Base-by-base conservation (phyloP, 2,113 vertebrate genomes). In the Oceanites oceanicus region DNA sequence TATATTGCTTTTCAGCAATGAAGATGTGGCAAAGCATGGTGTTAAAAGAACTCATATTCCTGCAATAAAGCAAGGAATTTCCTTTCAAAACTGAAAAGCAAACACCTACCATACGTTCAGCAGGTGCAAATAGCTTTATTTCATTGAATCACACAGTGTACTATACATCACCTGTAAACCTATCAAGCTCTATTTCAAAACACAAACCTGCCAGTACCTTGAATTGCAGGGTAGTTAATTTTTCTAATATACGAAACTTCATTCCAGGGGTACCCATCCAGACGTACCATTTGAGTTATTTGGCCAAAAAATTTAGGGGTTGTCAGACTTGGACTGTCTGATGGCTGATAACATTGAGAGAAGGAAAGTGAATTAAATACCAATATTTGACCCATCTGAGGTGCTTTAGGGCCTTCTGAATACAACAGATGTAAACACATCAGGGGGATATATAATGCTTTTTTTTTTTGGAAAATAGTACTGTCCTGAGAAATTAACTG, bases 21-120 rank as follows among this genome's bases (percentile, higher is more conserved):
- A n/a, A 92, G 22, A 23, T 0, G 0, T 29, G 6, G 7, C 71
- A 90, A 76, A 58, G 4, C 27, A 61, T 8, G 4, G 5, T 11
- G 4, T 71, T 62, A 75, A 65, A 73, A 79, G n/a, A 49, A 21
- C 1, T 62, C 25, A 7, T 2, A 6, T 76, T 36, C 8, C 8
- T 76, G 11, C 2, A 52, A 70, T 80, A 75, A 52, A 17, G 3
- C 18, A 56, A 67, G 15, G 25, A 15, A 68, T 61, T 93, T 53
- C 45, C 45, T 38, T 68, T 92, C 34, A 75, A 42, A 75, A 38
- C 23, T 68, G 40, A 34, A 47, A 55, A 36, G 13, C 15, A 74
- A 58, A 59, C 14, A 87, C 15, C 7, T 32, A 61, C 6, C 6
- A 45, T n/a, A 68, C 9, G 5, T 66, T 42, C 40, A 76, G 4